phyloP scores from a whole-genome alignment of 2,113 vertebrate genomes.

The Desmodus rotundus region DNA sequence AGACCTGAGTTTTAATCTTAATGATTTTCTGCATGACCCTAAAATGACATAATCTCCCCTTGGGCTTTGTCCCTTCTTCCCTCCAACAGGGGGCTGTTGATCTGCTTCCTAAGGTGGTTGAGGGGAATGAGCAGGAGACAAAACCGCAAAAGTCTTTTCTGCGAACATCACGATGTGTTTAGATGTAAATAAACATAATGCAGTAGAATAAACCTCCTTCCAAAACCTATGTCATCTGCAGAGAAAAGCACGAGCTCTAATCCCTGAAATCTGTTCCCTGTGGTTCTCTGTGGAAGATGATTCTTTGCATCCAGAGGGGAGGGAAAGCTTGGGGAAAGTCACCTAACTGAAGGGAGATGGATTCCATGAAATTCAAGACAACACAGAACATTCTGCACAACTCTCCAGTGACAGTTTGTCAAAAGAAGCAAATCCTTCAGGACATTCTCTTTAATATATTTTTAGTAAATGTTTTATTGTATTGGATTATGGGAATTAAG shows the following conservation, averaged over 20 bases:
- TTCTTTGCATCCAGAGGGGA: neutral
- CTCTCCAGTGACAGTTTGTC: constrained; percentile 57
- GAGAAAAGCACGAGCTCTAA: neutral
- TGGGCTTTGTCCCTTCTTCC: neutral
- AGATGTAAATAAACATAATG: constrained; percentile 1
- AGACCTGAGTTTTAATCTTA: constrained; percentile 44
- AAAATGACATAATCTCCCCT: neutral
- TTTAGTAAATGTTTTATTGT: constrained; percentile 76
- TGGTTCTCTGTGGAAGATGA: neutral
- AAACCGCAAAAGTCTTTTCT: neutral
- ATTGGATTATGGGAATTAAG: constrained; percentile 75
- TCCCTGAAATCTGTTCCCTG: neutral
- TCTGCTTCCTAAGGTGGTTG: neutral
- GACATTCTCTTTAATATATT: constrained; percentile 75
- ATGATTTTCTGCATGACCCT: constrained; percentile 48
- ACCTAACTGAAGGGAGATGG: constrained; percentile 22
- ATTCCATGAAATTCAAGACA: constrained; percentile 25
- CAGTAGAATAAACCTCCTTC: neutral
- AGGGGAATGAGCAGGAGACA: neutral
- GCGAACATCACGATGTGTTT: neutral
- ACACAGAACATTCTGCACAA: neutral
- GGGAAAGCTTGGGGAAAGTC: neutral
- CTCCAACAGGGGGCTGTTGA: neutral
- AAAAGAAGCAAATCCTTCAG: constrained; percentile 69
- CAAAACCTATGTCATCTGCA: neutral